These are phyloP conservation scores for Lucilia cuprina DNA, from an alignment of 1,140 invertebrate genomes.

Conservation along the genomic window DNA sequence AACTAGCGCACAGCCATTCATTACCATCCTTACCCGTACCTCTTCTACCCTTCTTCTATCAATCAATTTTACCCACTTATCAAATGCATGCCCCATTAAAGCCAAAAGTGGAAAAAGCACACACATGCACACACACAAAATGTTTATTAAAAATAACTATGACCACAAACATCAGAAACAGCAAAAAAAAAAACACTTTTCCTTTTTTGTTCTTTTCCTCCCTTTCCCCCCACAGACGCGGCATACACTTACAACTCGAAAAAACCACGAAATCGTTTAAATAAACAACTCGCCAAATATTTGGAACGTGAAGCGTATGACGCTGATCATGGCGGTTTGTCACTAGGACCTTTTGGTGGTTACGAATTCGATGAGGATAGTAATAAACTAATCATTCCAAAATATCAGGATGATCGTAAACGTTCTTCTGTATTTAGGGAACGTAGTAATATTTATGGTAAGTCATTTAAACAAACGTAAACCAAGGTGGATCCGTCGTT, in stretches of 20 bases:
- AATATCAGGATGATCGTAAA: slow-evolving; percentile 52
- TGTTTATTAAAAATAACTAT: too few species aligned
- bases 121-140: background rate
- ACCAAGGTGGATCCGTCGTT: too few species aligned
- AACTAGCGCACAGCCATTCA: background rate
- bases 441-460: slow-evolving; percentile 57
- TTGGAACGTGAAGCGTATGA: slow-evolving; percentile 56
- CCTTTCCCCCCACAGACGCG: slow-evolving; percentile 48
- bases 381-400: slow-evolving; percentile 37
- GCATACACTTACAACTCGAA: slow-evolving; percentile 49
- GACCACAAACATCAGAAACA: background rate
- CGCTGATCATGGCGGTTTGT: slow-evolving; percentile 41
- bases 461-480: slow-evolving; percentile 36
- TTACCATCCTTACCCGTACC: too few species aligned
- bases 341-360: slow-evolving; percentile 42
- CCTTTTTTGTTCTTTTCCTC: background rate
- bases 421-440: slow-evolving; percentile 53
- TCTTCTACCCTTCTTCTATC: background rate
- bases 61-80: background rate
- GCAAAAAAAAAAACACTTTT: slow-evolving; percentile 21
- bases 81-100: background rate
- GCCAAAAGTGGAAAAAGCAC: background rate
- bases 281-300: slow-evolving; percentile 60
- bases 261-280: slow-evolving; percentile 57
- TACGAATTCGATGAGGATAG: slow-evolving; percentile 50